Conservation (phyloP, 1,140 invertebrate genomes). For the Stegodyphus dumicola region DNA sequence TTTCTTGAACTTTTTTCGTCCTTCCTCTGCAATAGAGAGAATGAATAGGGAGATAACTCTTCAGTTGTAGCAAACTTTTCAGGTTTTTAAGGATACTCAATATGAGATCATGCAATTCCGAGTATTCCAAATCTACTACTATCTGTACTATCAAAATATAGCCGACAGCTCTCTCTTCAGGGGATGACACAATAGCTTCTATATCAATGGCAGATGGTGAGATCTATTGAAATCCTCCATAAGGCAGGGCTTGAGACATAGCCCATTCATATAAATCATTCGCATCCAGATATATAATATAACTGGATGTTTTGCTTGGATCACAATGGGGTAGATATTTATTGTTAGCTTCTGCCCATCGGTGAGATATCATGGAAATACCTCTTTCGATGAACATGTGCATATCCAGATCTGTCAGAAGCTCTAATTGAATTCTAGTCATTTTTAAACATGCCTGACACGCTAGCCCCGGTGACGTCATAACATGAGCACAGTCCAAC, state of each 20-base stretch:
- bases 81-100: no score
- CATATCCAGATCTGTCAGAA: constrained; percentile 28
- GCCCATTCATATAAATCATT: constrained; percentile 64
- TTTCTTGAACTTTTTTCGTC: constrained; percentile 52
- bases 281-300: constrained; percentile 64
- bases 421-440: background rate
- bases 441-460: constrained; percentile 18
- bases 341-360: background rate
- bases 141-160: no score
- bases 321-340: constrained; percentile 16
- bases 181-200: constrained; percentile 37
- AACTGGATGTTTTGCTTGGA: constrained; percentile 22
- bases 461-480: background rate
- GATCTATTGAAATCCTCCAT: constrained; percentile 50
- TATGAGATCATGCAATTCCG: no score
- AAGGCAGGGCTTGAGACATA: constrained; percentile 50
- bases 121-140: no score
- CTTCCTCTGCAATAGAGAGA: background rate
- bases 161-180: constrained; percentile 5
- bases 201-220: background rate
- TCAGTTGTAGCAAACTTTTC: constrained; percentile 1
- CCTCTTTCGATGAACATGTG: constrained; percentile 30
- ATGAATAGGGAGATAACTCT: background rate
- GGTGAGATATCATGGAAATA: background rate
- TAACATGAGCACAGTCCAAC: background rate